Evolutionary conservation across 2,113 vertebrate species (phyloP), one percentile per base, ranked within the genome.

Genomic region (Gyps fulvus): DNA sequence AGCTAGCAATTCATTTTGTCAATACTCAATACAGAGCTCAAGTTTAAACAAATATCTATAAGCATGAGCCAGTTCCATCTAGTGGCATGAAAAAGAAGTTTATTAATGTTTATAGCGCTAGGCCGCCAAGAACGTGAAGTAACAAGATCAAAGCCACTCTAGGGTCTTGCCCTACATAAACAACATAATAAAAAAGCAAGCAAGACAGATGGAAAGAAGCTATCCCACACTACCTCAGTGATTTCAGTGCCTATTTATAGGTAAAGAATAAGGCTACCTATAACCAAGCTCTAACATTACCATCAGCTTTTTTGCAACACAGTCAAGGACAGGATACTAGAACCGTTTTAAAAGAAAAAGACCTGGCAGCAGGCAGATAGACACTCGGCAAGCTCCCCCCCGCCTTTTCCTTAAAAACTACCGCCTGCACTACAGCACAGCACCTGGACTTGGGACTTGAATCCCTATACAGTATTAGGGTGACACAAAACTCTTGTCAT

Each of bases 101-200:
- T 83, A 83, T 87, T 83, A 79, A 36, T 47, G 83, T 95, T 97
- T 84, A 49, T 38, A 83, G 89, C 87, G 62, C 58, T 4, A 54
- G 58, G 81, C 70, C 0, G 3, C 87, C 89, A 85, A 87, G 66
- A 95, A 83, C 2, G 45, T 26, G 65, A 91, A 69, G 65, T 25
- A 91, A 94, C 87, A 91, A 95, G 87, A 95, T 91, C 93, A 96
- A 92, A 96, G 89, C 76, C 81, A 91, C 82, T 82, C 78, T 43
- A 69, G 87, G 87, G 89, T 89, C 93, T 69, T 90, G 89, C 87
- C 91, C 96, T 95, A 95, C 74, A 90, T 83, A 91, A 95, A 94
- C 92, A 97, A 58, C 58, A 77, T 32, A 31, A 94, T 65, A 80
- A 95, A 86, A 89, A 89, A 85, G 52, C 43, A 93, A 89, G 87